Conservation (phyloP, 2,113 vertebrate species). For the Mormoops blainvillei region DNA sequence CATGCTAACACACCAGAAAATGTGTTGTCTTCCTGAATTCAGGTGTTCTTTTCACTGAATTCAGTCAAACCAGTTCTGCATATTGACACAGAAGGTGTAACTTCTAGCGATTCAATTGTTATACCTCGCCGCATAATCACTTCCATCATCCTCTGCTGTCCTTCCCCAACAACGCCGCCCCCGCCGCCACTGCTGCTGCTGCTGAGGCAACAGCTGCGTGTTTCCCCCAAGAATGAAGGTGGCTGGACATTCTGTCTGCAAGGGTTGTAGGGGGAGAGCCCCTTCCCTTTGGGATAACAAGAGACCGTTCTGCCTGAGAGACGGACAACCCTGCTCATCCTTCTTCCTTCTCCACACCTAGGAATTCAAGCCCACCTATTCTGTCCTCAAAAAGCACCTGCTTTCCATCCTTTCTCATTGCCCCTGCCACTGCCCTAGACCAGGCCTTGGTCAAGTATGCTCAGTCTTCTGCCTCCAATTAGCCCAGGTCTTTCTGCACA, state of each 20-base stretch:
- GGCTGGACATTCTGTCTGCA: rapidly evolving
- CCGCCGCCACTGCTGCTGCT: neutral
- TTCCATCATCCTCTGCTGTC: slow-evolving; percentile 12
- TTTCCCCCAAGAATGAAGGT: neutral
- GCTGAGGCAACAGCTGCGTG: neutral
- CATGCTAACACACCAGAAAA: slow-evolving; percentile 53
- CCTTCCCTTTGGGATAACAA: neutral
- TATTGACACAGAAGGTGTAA: slow-evolving; percentile 54
- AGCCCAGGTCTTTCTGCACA: neutral
- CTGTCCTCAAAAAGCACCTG: neutral
- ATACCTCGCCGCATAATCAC: slow-evolving; percentile 45
- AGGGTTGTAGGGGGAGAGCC: neutral
- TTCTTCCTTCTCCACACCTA: neutral
- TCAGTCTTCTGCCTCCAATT: neutral
- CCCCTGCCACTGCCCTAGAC: neutral
- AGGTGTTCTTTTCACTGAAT: slow-evolving; percentile 64
- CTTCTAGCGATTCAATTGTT: slow-evolving; percentile 13
- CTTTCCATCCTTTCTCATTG: neutral
- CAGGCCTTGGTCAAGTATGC: neutral
- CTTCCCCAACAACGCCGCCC: neutral
- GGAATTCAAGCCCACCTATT: neutral
- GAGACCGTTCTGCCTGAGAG: neutral
- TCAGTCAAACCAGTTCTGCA: slow-evolving; percentile 49
- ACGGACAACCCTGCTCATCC: neutral
- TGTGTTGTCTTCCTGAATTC: slow-evolving; percentile 50